Conservation (phyloP, 2,888 invertebrate species). For the Drosophila bunnanda region DNA sequence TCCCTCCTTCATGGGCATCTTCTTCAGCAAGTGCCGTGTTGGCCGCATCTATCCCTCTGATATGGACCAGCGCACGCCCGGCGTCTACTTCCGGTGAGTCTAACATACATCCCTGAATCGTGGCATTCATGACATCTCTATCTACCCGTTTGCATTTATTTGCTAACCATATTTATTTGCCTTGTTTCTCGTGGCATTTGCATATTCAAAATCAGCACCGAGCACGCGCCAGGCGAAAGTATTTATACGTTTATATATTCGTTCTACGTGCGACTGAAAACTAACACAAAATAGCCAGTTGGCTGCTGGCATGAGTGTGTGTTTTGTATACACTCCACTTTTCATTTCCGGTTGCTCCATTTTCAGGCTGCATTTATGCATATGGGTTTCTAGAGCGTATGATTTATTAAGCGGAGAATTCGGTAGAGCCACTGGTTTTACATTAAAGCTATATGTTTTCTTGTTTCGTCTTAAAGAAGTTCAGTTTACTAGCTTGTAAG, state of each 20-base stretch:
- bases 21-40: conserved; percentile 94
- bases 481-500: neutral
- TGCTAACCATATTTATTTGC: conserved; percentile 51
- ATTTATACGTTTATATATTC: conserved; percentile 34
- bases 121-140: conserved; percentile 6
- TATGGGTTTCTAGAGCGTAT: conserved; percentile 12
- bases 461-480: neutral
- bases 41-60: conserved; percentile 90
- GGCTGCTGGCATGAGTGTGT: conserved; percentile 21
- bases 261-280: conserved; percentile 32
- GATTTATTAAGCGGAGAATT: conserved; percentile 8
- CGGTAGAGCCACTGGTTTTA: neutral
- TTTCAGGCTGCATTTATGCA: conserved; percentile 33
- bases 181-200: conserved; percentile 49
- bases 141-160: conserved; percentile 40
- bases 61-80: conserved; percentile 90
- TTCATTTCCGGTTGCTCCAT: conserved; percentile 56
- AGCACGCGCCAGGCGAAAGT: conserved; percentile 39
- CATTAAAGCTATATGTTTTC: neutral
- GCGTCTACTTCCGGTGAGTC: conserved; percentile 91
- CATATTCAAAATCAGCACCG: conserved; percentile 57
- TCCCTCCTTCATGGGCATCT: conserved; percentile 97
- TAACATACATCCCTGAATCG: neutral
- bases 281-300: conserved; percentile 25
- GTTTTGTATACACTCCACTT: conserved; percentile 15